Evolutionary conservation across 2,113 vertebrate species (phyloP), one percentile per base, ranked within the genome.

Genomic region (Morone saxatilis): DNA sequence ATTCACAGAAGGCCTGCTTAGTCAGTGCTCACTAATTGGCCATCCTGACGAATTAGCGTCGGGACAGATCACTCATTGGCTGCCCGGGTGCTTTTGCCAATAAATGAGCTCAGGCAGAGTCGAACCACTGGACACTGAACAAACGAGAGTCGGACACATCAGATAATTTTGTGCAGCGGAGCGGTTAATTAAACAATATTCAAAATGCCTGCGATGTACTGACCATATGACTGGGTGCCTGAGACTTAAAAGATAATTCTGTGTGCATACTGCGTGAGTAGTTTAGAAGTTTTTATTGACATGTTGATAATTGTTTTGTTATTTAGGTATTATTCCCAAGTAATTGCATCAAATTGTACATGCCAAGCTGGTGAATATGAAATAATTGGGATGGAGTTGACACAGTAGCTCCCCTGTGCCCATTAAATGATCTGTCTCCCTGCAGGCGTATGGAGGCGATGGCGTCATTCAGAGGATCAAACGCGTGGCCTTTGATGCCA

Each of bases 401-500:
- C 8, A 3, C 12, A 16, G 63, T 25, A 47, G 13, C 63, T 13
- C 20, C 16, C 20, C 62, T 67, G 7, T 50, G 38, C 66, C n/a
- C 31, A 51, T 83, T 61, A 43, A 69, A 68, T 4, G 8, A 7
- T 82, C 14, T 85, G 69, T 92, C 53, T 89, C 81, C 48, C 71
- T 87, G 83, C 94, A 99, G 98, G 97, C 97, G n/a, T 95, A 98
- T 36, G 98, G 98, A 91, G 98, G 98, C 71, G 98, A 99, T 79
- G 97, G 98, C 88, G 84, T 99, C 92, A 93, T 97, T 75, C 98
- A 99, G 80, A 96, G 97, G 91, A 88, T 99, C 94, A 99, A 97
- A 93, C 97, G 98, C 59, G 93, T 99, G 84, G 88, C 93, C 69
- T 99, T 97, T 90, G 98, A 99, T 92, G 97, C 97, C 84, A 97